A percentile compares a stretch with the other conserved stretches of the same genome.
Evolutionary conservation across 2,797 vertebrate species (phyloP).

Genomic region (Argentina silus): DNA sequence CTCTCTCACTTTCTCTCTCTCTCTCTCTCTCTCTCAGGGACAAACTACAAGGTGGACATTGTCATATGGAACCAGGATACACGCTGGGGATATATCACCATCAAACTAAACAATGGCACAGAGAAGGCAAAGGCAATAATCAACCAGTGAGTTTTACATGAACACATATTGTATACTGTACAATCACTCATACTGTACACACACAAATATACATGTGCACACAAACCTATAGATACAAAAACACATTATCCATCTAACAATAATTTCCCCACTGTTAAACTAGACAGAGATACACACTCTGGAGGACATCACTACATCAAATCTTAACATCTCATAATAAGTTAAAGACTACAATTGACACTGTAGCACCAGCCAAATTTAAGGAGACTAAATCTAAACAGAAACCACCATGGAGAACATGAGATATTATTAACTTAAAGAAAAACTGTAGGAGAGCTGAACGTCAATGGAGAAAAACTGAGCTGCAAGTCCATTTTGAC

Average conservation of each 20-base stretch:
- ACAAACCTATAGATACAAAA: background rate
- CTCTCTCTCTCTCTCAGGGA: slow-evolving; percentile 53
- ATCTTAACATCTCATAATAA: background rate
- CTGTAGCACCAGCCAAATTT: too few species aligned
- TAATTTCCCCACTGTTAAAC: too few species aligned
- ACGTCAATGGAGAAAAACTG: too few species aligned
- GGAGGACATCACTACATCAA: background rate
- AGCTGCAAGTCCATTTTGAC: too few species aligned
- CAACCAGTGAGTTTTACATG: slow-evolving; percentile 68
- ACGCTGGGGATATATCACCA: slow-evolving; percentile 70
- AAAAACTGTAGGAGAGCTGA: too few species aligned
- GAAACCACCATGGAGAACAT: too few species aligned
- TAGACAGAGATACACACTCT: background rate
- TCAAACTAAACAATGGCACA: slow-evolving; percentile 62
- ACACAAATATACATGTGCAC: background rate
- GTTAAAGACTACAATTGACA: too few species aligned
- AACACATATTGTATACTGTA: background rate
- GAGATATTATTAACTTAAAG: too few species aligned
- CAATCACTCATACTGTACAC: background rate
- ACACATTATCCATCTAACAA: too few species aligned
- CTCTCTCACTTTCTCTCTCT: background rate
- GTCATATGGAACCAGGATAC: slow-evolving; percentile 72
- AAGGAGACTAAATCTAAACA: too few species aligned
- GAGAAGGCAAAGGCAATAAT: slow-evolving; percentile 64
- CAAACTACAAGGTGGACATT: slow-evolving; percentile 71